Percentiles rank a stretch among this genome's conserved stretches.
Conservation (phyloP, 2,888 invertebrate species). For the Drosophila mimetica region DNA sequence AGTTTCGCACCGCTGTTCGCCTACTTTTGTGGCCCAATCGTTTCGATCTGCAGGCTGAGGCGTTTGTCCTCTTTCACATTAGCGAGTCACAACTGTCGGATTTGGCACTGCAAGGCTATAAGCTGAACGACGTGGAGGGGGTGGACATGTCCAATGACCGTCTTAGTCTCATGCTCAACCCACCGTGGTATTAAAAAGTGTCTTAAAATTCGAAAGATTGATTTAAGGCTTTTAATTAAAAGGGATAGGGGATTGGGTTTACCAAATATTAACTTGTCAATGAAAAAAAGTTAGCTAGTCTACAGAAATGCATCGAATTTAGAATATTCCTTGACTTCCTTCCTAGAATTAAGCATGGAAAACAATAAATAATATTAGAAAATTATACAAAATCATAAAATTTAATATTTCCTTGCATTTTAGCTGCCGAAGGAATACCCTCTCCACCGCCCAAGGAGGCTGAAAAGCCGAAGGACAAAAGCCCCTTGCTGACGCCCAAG, state of each 20-base stretch:
- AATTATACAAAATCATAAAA: neutral
- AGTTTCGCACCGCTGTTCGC: slow-evolving; percentile 58
- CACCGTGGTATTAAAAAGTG: slow-evolving; percentile 51
- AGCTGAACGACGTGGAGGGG: slow-evolving; percentile 21
- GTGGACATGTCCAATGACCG: slow-evolving; percentile 47
- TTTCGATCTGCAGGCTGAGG: slow-evolving; percentile 49
- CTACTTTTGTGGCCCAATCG: slow-evolving; percentile 57
- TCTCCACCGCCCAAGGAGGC: neutral
- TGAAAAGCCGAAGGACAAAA: slow-evolving; percentile 3
- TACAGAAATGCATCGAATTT: no score
- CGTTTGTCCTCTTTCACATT: slow-evolving; percentile 52
- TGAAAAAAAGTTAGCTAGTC: no score
- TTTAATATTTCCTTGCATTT: neutral
- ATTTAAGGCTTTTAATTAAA: neutral
- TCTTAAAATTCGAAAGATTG: neutral
- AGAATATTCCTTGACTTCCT: no score
- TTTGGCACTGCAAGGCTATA: slow-evolving; percentile 44
- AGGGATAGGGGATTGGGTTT: neutral
- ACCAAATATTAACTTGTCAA: no score
- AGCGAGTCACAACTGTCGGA: slow-evolving; percentile 44
- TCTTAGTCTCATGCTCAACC: slow-evolving; percentile 56
- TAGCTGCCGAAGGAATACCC: neutral
- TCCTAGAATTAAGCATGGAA: no score
- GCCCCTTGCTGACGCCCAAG: neutral
- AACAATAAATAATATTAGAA: no score